phyloP scores from a whole-genome alignment of 1,140 invertebrate genomes.

The Trinorchestia longiramus region DNA sequence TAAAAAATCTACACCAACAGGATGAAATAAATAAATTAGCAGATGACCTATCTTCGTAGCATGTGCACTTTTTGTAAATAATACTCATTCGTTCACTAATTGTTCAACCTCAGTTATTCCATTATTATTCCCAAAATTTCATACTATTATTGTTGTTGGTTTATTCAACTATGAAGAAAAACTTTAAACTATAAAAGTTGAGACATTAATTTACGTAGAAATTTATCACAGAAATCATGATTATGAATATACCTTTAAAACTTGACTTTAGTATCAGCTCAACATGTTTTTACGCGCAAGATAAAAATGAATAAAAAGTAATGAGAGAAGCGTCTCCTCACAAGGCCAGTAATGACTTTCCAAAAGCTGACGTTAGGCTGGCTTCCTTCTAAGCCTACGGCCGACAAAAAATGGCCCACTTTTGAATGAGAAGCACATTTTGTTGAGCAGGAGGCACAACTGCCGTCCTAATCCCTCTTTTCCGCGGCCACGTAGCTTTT shows the following conservation, averaged over 20 bases:
- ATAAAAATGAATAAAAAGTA: background rate
- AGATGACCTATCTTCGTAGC: background rate
- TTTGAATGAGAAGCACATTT: slow-evolving; percentile 55
- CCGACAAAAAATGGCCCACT: slow-evolving; percentile 46
- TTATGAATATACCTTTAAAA: background rate
- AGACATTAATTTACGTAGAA: background rate
- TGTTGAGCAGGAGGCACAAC: slow-evolving; percentile 50
- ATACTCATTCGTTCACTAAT: background rate
- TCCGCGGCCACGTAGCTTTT: slow-evolving; percentile 47
- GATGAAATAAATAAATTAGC: background rate
- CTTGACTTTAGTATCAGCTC: background rate
- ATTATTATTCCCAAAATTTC: too few relatives aligned
- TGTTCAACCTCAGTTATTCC: background rate
- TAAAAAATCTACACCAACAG: background rate
- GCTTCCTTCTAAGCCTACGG: slow-evolving; percentile 46
- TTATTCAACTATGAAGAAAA: background rate
- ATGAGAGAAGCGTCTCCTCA: background rate
- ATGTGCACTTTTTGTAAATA: background rate
- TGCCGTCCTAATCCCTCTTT: slow-evolving; percentile 45
- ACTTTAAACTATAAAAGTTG: background rate
- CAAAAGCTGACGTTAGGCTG: slow-evolving; percentile 52
- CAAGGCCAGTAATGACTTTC: slow-evolving; percentile 41
- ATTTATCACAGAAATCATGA: background rate
- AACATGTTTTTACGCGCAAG: background rate
- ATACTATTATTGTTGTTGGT: background rate